phyloP scores from a whole-genome alignment of 2,797 vertebrate species.

The Falco cherrug region DNA sequence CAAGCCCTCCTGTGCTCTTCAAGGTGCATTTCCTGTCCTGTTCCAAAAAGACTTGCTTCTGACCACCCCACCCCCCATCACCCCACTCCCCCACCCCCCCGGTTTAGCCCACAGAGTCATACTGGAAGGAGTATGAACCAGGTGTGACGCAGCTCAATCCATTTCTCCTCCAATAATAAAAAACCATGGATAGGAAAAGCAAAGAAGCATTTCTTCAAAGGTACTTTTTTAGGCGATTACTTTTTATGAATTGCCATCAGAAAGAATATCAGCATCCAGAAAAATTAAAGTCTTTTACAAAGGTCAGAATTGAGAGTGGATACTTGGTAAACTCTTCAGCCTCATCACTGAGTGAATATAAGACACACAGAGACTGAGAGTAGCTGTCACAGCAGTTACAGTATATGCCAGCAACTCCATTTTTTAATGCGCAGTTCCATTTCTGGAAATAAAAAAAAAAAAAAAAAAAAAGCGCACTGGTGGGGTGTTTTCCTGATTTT shows the following conservation, averaged over 20 bases:
- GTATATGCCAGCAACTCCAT: neutral
- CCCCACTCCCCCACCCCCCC: too few species aligned
- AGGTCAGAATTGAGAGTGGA: neutral
- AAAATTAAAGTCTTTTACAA: constrained; percentile 5
- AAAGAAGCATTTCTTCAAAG: constrained; percentile 37
- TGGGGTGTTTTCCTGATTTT: neutral
- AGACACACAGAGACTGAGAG: neutral
- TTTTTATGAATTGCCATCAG: constrained; percentile 12
- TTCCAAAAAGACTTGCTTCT: neutral
- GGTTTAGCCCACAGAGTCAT: neutral
- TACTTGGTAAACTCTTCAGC: neutral
- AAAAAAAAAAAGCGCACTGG: neutral
- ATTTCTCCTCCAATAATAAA: constrained; percentile 30
- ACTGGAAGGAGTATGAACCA: constrained; percentile 8
- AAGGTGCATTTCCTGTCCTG: neutral
- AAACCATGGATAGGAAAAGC: neutral
- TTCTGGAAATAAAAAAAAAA: neutral
- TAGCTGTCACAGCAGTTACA: rapidly evolving
- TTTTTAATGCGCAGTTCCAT: neutral
- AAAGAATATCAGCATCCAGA: constrained; percentile 34
- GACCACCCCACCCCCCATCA: neutral
- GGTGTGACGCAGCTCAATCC: constrained; percentile 23
- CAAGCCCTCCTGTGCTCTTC: neutral
- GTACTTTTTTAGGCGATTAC: neutral
- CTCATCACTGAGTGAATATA: neutral